A percentile compares a stretch with the other conserved stretches of the same genome.
phyloP scores from a whole-genome alignment of 2,888 invertebrate genomes.

The Phalangium opilio region DNA sequence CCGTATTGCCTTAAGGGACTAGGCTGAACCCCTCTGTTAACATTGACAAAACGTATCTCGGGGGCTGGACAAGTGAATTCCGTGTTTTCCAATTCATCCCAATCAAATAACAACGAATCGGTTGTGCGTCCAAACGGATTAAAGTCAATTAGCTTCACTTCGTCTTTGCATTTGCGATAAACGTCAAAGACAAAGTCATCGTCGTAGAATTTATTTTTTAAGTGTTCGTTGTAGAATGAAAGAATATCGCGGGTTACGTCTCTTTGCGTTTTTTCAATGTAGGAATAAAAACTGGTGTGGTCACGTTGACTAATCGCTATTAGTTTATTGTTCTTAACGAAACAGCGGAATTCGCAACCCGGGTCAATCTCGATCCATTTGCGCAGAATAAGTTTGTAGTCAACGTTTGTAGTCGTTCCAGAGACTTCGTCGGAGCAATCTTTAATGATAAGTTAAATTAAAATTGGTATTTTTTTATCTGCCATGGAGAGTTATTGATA shows the following conservation, averaged over 20 bases:
- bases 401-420: neutral
- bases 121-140: slow-evolving; percentile 39
- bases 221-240: slow-evolving; percentile 36
- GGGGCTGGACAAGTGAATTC: neutral
- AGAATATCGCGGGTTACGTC: slow-evolving; percentile 37
- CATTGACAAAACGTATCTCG: neutral
- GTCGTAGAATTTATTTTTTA: slow-evolving; percentile 34
- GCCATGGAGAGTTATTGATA: no score
- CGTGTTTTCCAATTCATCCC: slow-evolving; percentile 31
- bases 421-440: slow-evolving; percentile 5
- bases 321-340: slow-evolving; percentile 38
- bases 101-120: slow-evolving; percentile 40
- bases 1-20: slow-evolving; percentile 9
- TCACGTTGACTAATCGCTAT: slow-evolving; percentile 35
- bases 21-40: slow-evolving; percentile 8
- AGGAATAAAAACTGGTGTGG: slow-evolving; percentile 26
- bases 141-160: slow-evolving; percentile 41
- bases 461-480: no score
- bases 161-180: slow-evolving; percentile 25
- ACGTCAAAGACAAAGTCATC: slow-evolving; percentile 35
- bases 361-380: slow-evolving; percentile 43
- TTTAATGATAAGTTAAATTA: no score
- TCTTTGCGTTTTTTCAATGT: slow-evolving; percentile 24
- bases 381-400: slow-evolving; percentile 35
- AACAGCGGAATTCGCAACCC: slow-evolving; percentile 44